Percentiles rank a stretch among this genome's conserved stretches.
Conservation (phyloP, 2,888 invertebrate genomes). For the Cryptocheilus praepositus region DNA sequence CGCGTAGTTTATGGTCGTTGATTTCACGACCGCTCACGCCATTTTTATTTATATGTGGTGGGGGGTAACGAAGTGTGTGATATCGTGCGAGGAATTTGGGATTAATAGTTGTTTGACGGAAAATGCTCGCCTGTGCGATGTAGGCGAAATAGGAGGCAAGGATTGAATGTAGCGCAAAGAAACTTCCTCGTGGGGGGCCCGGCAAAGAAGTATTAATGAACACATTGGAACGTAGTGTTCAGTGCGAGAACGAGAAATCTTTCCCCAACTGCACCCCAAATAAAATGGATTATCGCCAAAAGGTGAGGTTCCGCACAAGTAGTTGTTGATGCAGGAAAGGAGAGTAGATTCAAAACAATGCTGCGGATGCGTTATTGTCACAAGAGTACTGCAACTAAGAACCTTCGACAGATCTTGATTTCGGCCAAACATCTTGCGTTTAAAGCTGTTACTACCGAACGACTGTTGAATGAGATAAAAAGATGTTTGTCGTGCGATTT, state of each 20-base stretch:
- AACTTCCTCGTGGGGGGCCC: conserved; percentile 21
- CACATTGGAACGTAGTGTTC: conserved; percentile 54
- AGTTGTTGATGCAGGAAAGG: neutral
- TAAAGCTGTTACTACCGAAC: too few species aligned
- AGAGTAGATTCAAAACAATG: neutral
- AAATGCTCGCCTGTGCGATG: conserved; percentile 33
- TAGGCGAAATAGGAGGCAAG: conserved; percentile 21
- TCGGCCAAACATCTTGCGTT: too few species aligned
- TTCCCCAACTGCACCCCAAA: conserved; percentile 53
- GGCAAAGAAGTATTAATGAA: conserved; percentile 54
- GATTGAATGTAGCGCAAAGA: conserved; percentile 13
- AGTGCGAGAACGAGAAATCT: conserved; percentile 53
- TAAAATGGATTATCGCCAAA: conserved; percentile 69
- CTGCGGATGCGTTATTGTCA: too few species aligned
- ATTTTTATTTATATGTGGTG: conserved; percentile 58
- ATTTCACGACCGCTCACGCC: conserved; percentile 44
- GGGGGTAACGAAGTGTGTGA: conserved; percentile 48
- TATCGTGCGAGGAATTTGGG: conserved; percentile 35
- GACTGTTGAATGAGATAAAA: too few species aligned
- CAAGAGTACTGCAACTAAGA: too few species aligned
- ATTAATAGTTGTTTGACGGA: conserved; percentile 22
- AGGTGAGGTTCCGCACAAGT: conserved; percentile 43
- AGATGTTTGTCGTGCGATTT: too few species aligned
- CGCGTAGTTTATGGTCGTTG: conserved; percentile 22
- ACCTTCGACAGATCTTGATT: too few species aligned